These are phyloP conservation scores for Morpho helenor DNA, from an alignment of 2,888 invertebrate species.

Conservation along the genomic window DNA sequence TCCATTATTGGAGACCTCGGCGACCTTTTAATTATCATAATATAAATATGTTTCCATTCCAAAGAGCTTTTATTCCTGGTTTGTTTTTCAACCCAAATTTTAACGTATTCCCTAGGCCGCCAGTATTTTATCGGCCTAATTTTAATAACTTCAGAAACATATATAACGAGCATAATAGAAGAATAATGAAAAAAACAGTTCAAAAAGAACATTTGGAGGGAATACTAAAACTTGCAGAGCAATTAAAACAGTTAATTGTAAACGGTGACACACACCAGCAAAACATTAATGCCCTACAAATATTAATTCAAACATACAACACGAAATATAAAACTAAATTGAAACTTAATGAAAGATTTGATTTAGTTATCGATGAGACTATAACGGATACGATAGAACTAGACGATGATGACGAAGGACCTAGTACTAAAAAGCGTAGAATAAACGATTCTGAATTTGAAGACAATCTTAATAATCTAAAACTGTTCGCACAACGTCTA, in stretches of 20 bases:
- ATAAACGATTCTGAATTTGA: constrained; percentile 34
- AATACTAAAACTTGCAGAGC: constrained; percentile 41
- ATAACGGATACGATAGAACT: constrained; percentile 58
- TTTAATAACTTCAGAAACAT: constrained; percentile 8
- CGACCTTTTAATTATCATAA: constrained; percentile 39
- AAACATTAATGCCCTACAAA: constrained; percentile 40
- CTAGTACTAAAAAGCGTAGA: constrained; percentile 40
- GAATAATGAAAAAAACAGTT: constrained; percentile 32
- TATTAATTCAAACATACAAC: constrained; percentile 52
- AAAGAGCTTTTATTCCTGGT: constrained; percentile 38
- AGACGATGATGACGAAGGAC: constrained; percentile 48
- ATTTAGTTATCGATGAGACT: constrained; percentile 42
- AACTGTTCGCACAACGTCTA: constrained; percentile 45
- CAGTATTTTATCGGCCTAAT: constrained; percentile 18
- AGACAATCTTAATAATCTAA: constrained; percentile 45
- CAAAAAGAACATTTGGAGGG: constrained; percentile 40
- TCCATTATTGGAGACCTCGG: constrained; percentile 40
- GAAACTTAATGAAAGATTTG: constrained; percentile 40
- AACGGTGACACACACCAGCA: constrained; percentile 32
- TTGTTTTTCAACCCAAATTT: constrained; percentile 35
- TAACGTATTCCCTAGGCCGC: constrained; percentile 32
- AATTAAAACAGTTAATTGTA: constrained; percentile 37
- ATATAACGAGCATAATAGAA: constrained; percentile 22
- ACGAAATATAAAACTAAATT: constrained; percentile 44
- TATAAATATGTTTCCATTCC: constrained; percentile 39